Base-by-base conservation (phyloP, 1,140 invertebrate species). In the Cataglyphis hispanica region DNA sequence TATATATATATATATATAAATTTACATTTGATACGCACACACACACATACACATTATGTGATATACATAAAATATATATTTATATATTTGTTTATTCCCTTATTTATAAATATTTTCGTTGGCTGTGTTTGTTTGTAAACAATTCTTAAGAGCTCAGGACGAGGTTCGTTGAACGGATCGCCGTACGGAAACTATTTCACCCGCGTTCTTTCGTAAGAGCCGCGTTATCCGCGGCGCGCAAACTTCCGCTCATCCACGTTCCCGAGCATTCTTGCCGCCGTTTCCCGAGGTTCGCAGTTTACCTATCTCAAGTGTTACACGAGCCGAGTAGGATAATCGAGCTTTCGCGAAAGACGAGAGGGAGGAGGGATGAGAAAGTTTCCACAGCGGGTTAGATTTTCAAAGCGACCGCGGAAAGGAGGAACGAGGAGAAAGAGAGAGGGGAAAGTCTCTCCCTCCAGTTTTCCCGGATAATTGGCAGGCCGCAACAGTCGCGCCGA, bases 401-500 rank as follows among this genome's bases (percentile, higher is more conserved):
- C 83, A 53, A 74, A 84, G 76, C 70, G 31, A 5, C n/a, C 31
- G 11, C 22, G 53, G 46, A 56, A 37, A 66, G 74, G 46, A 80
- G 50, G 53, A 46, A 46, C 66, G 84, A 37, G 34, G 60, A 46
- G 85, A 74, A 74, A 85, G 58, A 66, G 86, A 74, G 53, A 74
- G 22, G 22, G 46, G 58, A 53, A 22, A 11, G 58, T 19, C 11
- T 19, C 19, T 27, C n/a, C 46, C 46, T 16, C 16, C 13, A 16
- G 4, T 50, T 50, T 10, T 50, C 46, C 46, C 16, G 16, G 72
- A 89, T 90, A 90, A 91, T 91, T 90, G 90, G 70, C 80, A 84
- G 87, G 70, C 86, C 83, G 58, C 90, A 87, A 87, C 60, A 87
- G 53, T 89, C 80, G 85, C 87, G 53, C 87, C 87, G 85, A 89